Percentiles rank a stretch among this genome's conserved stretches.
These are phyloP conservation scores for Siniperca knerii DNA, from an alignment of 2,113 vertebrate genomes.

Conservation along the genomic window DNA sequence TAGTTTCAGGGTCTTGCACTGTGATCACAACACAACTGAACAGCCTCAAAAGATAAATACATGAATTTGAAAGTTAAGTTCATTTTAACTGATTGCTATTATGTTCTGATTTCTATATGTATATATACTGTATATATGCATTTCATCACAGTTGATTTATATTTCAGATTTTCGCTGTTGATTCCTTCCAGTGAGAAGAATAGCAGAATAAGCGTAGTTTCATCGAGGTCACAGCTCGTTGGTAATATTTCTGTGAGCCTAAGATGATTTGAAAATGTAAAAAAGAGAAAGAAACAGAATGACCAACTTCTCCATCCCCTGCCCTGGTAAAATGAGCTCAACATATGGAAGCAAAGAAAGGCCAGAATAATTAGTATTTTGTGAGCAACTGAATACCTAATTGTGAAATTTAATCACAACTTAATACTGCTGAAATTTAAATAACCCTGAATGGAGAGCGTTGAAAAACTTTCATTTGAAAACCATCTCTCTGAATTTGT, in stretches of 20 bases:
- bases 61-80: slow-evolving; percentile 28
- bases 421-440: neutral
- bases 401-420: neutral
- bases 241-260: slow-evolving; percentile 9
- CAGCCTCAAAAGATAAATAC: slow-evolving; percentile 66
- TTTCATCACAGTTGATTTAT: slow-evolving; percentile 41
- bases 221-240: slow-evolving; percentile 1
- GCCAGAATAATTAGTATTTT: neutral
- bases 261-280: slow-evolving; percentile 18
- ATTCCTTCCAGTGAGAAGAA: slow-evolving; percentile 30
- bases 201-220: slow-evolving; percentile 48
- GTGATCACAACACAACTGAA: slow-evolving; percentile 77
- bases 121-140: neutral
- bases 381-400: neutral
- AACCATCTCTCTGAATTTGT: neutral
- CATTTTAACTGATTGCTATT: slow-evolving; percentile 26
- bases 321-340: slow-evolving; percentile 31
- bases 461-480: neutral
- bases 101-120: neutral
- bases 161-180: slow-evolving; percentile 24
- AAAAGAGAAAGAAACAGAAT: neutral
- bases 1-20: slow-evolving; percentile 75
- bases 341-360: slow-evolving; percentile 43
- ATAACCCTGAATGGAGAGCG: neutral
- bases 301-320: neutral